A percentile compares a stretch with the other conserved stretches of the same genome.
These are phyloP conservation scores for Mycalesis mineus DNA, from an alignment of 2,888 invertebrate genomes.

Conservation along the genomic window DNA sequence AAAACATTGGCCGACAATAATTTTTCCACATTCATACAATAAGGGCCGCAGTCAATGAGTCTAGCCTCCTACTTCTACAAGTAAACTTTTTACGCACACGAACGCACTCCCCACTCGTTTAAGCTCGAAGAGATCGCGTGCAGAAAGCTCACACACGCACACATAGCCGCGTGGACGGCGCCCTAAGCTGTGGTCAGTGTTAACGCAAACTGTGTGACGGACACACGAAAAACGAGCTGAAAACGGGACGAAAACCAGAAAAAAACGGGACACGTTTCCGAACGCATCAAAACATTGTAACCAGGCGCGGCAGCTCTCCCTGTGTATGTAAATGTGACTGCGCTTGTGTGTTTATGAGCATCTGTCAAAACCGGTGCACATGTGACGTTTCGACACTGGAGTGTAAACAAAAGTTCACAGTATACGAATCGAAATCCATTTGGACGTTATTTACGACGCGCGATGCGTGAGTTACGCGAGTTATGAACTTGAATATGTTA, in stretches of 20 bases:
- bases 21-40: constrained; percentile 79
- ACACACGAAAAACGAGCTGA: constrained; percentile 78
- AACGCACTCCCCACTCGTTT: constrained; percentile 65
- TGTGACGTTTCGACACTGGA: constrained; percentile 73
- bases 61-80: constrained; percentile 74
- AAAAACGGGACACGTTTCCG: constrained; percentile 50
- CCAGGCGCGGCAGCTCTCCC: constrained; percentile 36
- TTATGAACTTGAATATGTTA: constrained; percentile 69
- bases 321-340: constrained; percentile 67
- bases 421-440: constrained; percentile 49
- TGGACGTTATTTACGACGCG: constrained; percentile 62
- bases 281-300: constrained; percentile 36
- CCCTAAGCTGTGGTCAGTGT: constrained; percentile 78
- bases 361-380: constrained; percentile 74
- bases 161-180: constrained; percentile 65
- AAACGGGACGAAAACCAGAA: constrained; percentile 67
- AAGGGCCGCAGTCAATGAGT: constrained; percentile 79
- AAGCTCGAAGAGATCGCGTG: constrained; percentile 73
- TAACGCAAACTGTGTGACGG: constrained; percentile 78
- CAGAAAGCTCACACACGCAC: constrained; percentile 77
- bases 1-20: constrained; percentile 71
- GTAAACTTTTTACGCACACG: constrained; percentile 67
- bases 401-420: constrained; percentile 73
- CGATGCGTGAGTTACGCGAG: constrained; percentile 58
- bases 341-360: constrained; percentile 68